A percentile compares a stretch with the other conserved stretches of the same genome.
phyloP scores from a whole-genome alignment of 2,113 vertebrate species.

The Rhagologus leucostigma region DNA sequence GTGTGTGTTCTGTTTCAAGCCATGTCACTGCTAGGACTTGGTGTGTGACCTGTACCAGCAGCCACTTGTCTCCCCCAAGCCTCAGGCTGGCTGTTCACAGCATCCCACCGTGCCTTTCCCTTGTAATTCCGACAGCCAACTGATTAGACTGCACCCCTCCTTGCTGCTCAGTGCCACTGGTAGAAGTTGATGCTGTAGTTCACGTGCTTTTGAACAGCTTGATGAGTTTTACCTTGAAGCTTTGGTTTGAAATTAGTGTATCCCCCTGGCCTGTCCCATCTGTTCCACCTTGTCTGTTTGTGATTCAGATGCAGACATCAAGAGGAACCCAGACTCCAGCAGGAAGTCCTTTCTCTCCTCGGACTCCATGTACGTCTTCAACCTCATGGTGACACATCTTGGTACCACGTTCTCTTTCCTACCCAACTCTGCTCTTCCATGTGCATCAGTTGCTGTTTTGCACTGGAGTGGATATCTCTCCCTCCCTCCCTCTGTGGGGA shows the following conservation, averaged over 20 bases:
- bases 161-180: background rate
- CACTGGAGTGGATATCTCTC: background rate
- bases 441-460: background rate
- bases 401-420: background rate
- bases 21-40: background rate
- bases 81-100: background rate
- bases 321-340: constrained; percentile 72
- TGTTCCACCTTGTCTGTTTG: constrained; percentile 13
- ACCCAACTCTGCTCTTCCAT: background rate
- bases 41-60: background rate
- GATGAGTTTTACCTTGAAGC: background rate
- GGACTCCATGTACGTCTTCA: constrained; percentile 80
- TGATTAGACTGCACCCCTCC: background rate
- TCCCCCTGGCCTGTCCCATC: background rate
- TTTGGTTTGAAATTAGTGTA: background rate
- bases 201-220: background rate
- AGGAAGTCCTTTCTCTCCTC: constrained; percentile 82
- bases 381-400: background rate
- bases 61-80: background rate
- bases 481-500: background rate
- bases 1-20: background rate
- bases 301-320: constrained; percentile 87
- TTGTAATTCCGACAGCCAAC: background rate
- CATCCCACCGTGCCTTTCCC: background rate
- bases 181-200: constrained; percentile 14